Evolutionary conservation across 2,797 vertebrate genomes (phyloP).

Genomic region (Sebastes cheni): DNA sequence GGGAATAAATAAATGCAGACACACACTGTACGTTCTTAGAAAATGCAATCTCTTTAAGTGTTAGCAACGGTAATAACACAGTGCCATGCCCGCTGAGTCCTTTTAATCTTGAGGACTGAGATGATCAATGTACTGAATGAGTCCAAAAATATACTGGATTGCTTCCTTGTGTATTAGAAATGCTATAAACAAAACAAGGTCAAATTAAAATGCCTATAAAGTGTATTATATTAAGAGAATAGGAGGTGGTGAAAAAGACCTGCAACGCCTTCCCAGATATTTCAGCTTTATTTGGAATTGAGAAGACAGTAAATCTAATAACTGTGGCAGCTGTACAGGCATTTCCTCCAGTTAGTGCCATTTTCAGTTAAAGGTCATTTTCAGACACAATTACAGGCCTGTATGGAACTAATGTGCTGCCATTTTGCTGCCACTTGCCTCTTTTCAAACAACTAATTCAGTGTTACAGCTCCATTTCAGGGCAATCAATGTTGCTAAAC

Average conservation of each 20-base stretch:
- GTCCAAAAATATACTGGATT: not conserved
- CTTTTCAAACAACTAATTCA: not conserved
- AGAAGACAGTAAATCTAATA: not conserved
- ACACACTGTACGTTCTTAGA: not conserved
- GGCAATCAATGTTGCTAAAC: not conserved
- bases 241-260: not conserved
- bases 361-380: slow-evolving; percentile 35
- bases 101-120: not conserved
- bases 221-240: not conserved
- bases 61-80: slow-evolving; percentile 17
- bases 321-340: not conserved
- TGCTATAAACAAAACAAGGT: not conserved
- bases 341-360: not conserved
- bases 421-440: not conserved
- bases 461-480: not conserved
- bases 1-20: slow-evolving; percentile 15
- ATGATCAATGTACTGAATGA: not conserved
- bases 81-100: not conserved
- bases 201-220: not conserved
- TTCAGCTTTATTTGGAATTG: not conserved
- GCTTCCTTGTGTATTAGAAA: not conserved
- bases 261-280: not conserved
- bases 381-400: slow-evolving; percentile 7
- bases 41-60: slow-evolving; percentile 43
- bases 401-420: slow-evolving; percentile 10